phyloP scores from a whole-genome alignment of 2,113 vertebrate species.

The Glaucomys volans region DNA sequence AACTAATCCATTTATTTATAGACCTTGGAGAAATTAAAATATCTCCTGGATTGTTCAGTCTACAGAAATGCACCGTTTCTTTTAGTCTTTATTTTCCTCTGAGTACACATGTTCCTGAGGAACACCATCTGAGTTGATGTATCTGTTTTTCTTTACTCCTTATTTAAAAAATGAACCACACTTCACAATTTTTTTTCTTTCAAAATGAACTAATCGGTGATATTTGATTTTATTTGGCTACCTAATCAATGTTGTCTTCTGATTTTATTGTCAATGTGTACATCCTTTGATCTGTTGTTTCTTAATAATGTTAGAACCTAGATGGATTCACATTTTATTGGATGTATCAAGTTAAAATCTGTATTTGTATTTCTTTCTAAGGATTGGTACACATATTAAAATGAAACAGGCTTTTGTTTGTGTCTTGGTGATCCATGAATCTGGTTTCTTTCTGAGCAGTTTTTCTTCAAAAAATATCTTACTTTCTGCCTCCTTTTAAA shows the following conservation, averaged over 20 bases:
- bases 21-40: constrained; percentile 33
- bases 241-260: neutral
- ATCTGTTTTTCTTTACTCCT: neutral
- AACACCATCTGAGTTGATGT: neutral
- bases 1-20: constrained; percentile 47
- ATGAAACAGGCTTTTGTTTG: neutral
- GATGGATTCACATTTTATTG: neutral
- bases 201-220: neutral
- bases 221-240: neutral
- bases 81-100: neutral
- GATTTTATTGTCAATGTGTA: neutral
- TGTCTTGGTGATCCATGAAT: neutral
- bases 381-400: neutral
- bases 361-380: neutral
- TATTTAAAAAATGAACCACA: neutral
- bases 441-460: constrained; percentile 5
- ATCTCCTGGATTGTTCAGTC: neutral
- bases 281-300: neutral
- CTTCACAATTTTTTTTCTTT: neutral
- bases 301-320: neutral
- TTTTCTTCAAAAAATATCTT: constrained; percentile 32
- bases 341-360: neutral
- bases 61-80: neutral
- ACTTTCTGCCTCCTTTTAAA: constrained; percentile 27
- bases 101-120: neutral